Base-by-base conservation (phyloP, 2,113 vertebrate species). In the Polypterus senegalus region DNA sequence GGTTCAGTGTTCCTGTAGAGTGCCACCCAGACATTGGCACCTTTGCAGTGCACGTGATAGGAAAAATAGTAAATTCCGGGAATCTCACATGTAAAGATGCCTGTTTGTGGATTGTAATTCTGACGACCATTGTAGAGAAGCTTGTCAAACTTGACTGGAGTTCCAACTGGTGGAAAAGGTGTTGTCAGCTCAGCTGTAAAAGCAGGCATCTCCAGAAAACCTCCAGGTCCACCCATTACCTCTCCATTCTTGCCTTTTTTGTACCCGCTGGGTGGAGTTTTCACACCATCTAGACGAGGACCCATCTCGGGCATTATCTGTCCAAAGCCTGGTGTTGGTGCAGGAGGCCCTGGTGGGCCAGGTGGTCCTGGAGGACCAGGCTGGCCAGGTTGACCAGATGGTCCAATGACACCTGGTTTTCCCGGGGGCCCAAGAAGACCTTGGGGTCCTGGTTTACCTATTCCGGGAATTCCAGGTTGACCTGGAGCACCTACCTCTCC, bases 11-110 rank as follows among this genome's bases (percentile, higher is more conserved):
- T 98, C 77, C 90, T 97, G 81, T 88, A 95, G 65, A 99, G 76
- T 0, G 92, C 96, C 64, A 99, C 92, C 96, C 96, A 99, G 58
- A 99, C 87, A 2, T 91, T 97, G 57, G 86, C 83, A 47, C 92
- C 96, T 82, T 99, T 99, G 77, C 96, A 98, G 81, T 98, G 91
- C 61, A 98, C 75, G 0, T 99, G 94, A 77, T 99, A 99, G 11
- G 86, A 85, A 27, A 99, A 99, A 74, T 99, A 99, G 74, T 99
- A 99, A 75, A 99, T 70, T 2, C 96, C 96, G 0, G 94, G 92
- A 68, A 97, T 76, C 64, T 86, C 92, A 3, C 94, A 98, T 66
- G 93, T 97, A 73, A 99, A 99, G 72, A 97, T 67, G 44, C 96
- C 96, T 0, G 79, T 97, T 77, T 93, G 91, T 0, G 91, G 90